phyloP scores from a whole-genome alignment of 92 coral and sea anemone species.

The Umimayanthus kanabou region DNA sequence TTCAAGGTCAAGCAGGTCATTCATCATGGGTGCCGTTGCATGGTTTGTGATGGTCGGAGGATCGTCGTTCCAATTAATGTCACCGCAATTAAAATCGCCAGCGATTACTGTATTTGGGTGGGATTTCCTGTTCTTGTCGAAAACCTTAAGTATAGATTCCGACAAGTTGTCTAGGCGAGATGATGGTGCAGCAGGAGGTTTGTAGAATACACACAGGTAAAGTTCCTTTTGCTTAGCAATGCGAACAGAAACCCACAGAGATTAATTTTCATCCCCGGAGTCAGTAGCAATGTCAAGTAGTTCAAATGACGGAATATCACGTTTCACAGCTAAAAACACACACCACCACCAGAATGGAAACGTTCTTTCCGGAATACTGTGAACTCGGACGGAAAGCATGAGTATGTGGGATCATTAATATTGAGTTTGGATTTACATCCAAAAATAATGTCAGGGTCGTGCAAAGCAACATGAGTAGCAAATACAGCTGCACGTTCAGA shows the following conservation, averaged over 20 bases:
- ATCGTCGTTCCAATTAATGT: conserved; percentile 10
- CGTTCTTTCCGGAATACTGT: conserved; percentile 52
- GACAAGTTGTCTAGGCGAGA: conserved; percentile 44
- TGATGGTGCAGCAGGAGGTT: conserved; percentile 56
- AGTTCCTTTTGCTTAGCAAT: conserved; percentile 48
- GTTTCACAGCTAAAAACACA: conserved; percentile 55
- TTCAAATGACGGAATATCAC: conserved; percentile 49
- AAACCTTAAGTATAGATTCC: conserved; percentile 9
- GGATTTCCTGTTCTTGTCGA: conserved; percentile 28
- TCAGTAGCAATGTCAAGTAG: conserved; percentile 20
- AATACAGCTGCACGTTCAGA: conserved; percentile 53
- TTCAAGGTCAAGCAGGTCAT: conserved; percentile 6
- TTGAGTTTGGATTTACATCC: too few species aligned
- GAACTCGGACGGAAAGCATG: conserved; percentile 45
- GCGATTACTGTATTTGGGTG: conserved; percentile 27
- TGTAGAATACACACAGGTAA: conserved; percentile 46
- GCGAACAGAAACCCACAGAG: conserved; percentile 58
- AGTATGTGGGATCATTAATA: conserved; percentile 41
- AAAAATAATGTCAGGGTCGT: too few species aligned
- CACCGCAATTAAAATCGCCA: too few species aligned
- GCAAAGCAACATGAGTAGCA: conserved; percentile 28
- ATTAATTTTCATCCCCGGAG: conserved; percentile 47
- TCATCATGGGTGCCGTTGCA: conserved; percentile 30
- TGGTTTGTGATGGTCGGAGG: conserved; percentile 17
- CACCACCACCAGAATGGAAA: conserved; percentile 49